These are phyloP conservation scores for Helostoma temminkii DNA, from an alignment of 2,797 vertebrate species.

Conservation along the genomic window DNA sequence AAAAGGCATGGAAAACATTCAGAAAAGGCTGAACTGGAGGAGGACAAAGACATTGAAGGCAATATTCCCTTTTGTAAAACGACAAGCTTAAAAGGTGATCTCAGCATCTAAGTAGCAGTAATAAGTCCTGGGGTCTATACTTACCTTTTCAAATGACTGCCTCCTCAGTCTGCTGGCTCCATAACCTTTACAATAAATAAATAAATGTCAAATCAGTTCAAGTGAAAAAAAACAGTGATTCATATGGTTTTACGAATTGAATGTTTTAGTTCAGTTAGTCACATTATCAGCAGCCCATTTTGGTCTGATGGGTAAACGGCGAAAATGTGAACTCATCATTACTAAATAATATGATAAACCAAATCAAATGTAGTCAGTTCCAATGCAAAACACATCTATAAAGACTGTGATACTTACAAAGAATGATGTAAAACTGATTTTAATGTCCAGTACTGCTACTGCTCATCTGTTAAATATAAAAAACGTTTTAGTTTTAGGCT, in stretches of 20 bases:
- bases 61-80: not conserved
- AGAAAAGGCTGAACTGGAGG: not conserved
- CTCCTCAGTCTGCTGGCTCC: not conserved
- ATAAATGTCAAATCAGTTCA: not conserved
- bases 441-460: not conserved
- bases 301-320: slow-evolving; percentile 90
- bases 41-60: not conserved
- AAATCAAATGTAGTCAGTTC: too few species aligned
- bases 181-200: not conserved
- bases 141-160: slow-evolving; percentile 10
- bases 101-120: not conserved
- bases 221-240: not conserved
- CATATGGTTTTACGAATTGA: not conserved
- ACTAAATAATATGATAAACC: too few species aligned
- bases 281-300: slow-evolving; percentile 81
- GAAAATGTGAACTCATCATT: slow-evolving; percentile 75
- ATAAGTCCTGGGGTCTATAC: not conserved
- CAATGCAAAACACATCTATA: not conserved
- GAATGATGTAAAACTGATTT: not conserved
- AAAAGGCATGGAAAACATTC: not conserved
- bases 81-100: not conserved
- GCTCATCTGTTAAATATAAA: slow-evolving; percentile 37
- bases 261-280: slow-evolving; percentile 79
- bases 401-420: slow-evolving; percentile 32
- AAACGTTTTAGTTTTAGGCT: not conserved